Conservation (phyloP, 1,140 invertebrate species). For the Drosophila dunni region DNA sequence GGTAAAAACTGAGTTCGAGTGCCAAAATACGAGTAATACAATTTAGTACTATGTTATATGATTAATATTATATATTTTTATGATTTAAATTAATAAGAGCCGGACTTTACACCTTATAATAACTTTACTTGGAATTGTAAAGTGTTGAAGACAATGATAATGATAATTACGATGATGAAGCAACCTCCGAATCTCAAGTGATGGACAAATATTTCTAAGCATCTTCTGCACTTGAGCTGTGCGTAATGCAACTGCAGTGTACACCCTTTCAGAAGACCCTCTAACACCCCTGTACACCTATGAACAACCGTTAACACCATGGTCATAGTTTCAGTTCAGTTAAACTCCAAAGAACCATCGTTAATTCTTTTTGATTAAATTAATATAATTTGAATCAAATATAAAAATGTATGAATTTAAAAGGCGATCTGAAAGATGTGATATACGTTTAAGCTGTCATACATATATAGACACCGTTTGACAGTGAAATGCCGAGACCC, state of each 20-base stretch:
- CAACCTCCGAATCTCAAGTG: slow-evolving; percentile 40
- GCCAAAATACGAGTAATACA: too few relatives aligned
- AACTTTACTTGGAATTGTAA: slow-evolving; percentile 33
- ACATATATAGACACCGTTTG: too few relatives aligned
- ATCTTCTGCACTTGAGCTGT: slow-evolving; percentile 25
- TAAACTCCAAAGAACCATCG: slow-evolving; percentile 19
- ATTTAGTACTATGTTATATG: not conserved
- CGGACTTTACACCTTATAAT: too few relatives aligned
- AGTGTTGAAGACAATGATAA: slow-evolving; percentile 2
- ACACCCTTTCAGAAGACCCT: slow-evolving; percentile 30
- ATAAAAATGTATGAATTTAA: not conserved
- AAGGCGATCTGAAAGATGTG: too few relatives aligned
- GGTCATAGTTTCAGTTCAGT: slow-evolving; percentile 38
- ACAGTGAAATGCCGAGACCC: too few relatives aligned
- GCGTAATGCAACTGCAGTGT: slow-evolving; percentile 37
- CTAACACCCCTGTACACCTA: not conserved
- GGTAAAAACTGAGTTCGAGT: not conserved
- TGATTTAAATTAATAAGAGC: too few relatives aligned
- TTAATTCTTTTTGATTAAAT: slow-evolving; percentile 1
- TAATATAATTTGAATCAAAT: not conserved
- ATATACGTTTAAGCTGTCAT: too few relatives aligned
- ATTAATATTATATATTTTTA: not conserved
- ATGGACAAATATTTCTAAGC: slow-evolving; percentile 49
- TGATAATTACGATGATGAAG: slow-evolving; percentile 25
- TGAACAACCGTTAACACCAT: not conserved